Evolutionary conservation across 1,140 invertebrate genomes (phyloP).

Genomic region (Drosophila suzukii): DNA sequence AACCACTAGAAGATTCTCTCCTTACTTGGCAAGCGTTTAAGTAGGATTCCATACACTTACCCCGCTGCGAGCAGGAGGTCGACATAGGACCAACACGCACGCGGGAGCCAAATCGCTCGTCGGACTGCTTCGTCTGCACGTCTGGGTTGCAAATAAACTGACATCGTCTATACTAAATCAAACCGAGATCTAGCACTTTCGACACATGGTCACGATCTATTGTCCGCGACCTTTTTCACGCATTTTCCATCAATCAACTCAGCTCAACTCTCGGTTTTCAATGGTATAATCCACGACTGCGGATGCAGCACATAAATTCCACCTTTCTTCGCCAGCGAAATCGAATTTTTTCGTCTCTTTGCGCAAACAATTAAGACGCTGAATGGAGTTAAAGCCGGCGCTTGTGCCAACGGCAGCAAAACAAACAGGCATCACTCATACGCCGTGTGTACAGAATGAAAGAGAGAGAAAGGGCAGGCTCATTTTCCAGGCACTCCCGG

Average conservation of each 20-base stretch:
- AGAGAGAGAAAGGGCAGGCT: conserved; percentile 53
- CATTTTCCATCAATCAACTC: conserved; percentile 51
- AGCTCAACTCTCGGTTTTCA: conserved; percentile 44
- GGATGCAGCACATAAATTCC: conserved; percentile 48
- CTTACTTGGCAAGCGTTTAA: too few species aligned
- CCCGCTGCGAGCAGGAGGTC: too few species aligned
- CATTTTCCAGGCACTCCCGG: conserved; percentile 48
- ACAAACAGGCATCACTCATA: conserved; percentile 65
- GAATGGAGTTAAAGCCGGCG: conserved; percentile 8
- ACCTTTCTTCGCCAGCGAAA: conserved; percentile 49
- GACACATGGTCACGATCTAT: conserved; percentile 16
- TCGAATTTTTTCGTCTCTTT: conserved; percentile 34
- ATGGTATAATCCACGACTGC: conserved; percentile 42
- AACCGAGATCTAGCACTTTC: background rate
- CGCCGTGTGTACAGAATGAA: conserved; percentile 49
- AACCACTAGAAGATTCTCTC: too few species aligned
- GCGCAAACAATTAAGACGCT: conserved; percentile 38
- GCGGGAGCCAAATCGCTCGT: too few species aligned
- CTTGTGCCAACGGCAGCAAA: conserved; percentile 13
- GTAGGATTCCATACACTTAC: too few species aligned
- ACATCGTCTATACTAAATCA: background rate
- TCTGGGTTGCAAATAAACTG: too few species aligned
- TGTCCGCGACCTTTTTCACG: conserved; percentile 15
- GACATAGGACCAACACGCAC: too few species aligned
- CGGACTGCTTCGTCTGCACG: too few species aligned